Percentiles rank a stretch among this genome's conserved stretches.
Conservation (phyloP, 2,888 invertebrate species). For the Nesidiocoris tenuis region DNA sequence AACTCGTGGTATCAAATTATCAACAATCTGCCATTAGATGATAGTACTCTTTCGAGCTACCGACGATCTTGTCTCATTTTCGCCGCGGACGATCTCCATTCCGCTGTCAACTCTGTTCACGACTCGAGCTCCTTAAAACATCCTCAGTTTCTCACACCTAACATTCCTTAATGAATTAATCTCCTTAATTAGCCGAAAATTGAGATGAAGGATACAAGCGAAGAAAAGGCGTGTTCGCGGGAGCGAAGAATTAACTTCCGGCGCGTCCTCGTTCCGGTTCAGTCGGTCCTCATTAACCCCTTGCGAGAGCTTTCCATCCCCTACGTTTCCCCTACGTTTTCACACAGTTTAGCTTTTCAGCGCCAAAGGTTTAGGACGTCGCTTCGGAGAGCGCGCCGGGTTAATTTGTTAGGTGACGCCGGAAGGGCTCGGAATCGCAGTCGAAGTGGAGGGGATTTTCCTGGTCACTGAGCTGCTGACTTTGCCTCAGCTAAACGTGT, state of each 20-base stretch:
- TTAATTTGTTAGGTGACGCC: neutral
- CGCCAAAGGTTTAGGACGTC: neutral
- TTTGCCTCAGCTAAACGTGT: neutral
- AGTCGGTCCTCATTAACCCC: conserved; percentile 36
- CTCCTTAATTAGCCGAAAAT: neutral
- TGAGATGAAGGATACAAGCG: neutral
- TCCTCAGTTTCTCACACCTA: neutral
- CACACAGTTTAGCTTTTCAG: neutral
- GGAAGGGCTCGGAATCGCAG: neutral
- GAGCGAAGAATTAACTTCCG: conserved; percentile 36
- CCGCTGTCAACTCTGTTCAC: no score
- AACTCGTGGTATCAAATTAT: no score
- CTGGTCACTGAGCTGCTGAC: neutral
- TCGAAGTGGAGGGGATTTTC: neutral
- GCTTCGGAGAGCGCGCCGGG: neutral
- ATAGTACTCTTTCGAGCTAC: no score
- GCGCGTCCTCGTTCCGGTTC: conserved; percentile 30
- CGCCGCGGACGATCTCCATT: no score
- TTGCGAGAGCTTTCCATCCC: neutral
- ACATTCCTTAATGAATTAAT: neutral
- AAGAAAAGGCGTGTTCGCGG: neutral
- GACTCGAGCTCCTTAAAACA: no score
- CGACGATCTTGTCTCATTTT: no score
- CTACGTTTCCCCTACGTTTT: neutral
- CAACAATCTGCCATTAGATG: no score